phyloP scores from a whole-genome alignment of 2,113 vertebrate species.

The Gila orcuttii region DNA sequence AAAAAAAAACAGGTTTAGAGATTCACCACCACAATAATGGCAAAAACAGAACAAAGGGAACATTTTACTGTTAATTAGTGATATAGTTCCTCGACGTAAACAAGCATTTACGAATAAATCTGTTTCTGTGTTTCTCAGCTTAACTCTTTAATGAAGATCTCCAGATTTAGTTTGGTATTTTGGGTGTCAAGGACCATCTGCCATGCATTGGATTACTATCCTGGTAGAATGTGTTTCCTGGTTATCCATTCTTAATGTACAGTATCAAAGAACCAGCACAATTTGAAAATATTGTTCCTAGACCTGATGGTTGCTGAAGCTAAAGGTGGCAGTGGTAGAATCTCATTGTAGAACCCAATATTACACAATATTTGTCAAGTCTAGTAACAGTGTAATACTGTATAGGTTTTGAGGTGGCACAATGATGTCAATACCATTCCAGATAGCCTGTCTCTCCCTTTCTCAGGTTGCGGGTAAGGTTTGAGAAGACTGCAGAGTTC shows the following conservation, averaged over 20 bases:
- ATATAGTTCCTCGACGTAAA: neutral
- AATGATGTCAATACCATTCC: neutral
- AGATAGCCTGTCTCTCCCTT: neutral
- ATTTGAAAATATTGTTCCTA: neutral
- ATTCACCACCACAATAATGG: neutral
- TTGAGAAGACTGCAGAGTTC: constrained; percentile 87
- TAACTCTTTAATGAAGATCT: constrained; percentile 16
- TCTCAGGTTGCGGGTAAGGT: constrained; percentile 78
- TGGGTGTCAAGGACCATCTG: neutral
- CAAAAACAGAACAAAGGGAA: neutral
- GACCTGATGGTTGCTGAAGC: neutral
- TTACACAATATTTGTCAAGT: neutral
- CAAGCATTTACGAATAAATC: neutral
- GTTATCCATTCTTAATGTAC: neutral
- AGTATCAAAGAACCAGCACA: neutral
- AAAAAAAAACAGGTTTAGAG: constrained; percentile 65
- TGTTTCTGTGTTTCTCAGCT: neutral
- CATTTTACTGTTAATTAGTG: neutral
- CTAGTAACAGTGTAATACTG: neutral
- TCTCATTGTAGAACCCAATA: neutral
- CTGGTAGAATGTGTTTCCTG: neutral
- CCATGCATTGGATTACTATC: constrained; percentile 18
- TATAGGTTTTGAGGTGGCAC: neutral
- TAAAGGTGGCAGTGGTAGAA: neutral
- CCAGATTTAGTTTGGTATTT: neutral